Conservation (phyloP, 1,140 invertebrate genomes). For the Drosophila biarmipes region DNA sequence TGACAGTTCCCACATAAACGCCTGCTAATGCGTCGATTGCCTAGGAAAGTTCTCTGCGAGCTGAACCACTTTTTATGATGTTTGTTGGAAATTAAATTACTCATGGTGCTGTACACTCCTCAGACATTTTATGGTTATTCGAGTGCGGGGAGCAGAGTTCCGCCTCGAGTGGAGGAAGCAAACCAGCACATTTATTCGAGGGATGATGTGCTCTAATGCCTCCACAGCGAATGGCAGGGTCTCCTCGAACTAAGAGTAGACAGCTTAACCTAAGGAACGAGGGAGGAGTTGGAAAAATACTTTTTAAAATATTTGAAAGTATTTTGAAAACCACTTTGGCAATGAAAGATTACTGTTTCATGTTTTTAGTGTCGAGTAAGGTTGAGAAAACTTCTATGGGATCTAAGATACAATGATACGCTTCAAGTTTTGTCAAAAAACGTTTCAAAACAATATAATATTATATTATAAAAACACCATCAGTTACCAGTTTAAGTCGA, state of each 20-base stretch:
- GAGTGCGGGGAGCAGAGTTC: slow-evolving; percentile 11
- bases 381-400: too few species aligned
- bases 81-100: slow-evolving; percentile 30
- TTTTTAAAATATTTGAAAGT: background rate
- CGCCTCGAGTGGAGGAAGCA: slow-evolving; percentile 1
- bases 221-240: background rate
- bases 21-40: slow-evolving; percentile 17
- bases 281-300: background rate
- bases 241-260: background rate
- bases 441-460: too few species aligned
- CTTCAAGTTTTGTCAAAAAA: too few species aligned
- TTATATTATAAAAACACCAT: too few species aligned
- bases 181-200: slow-evolving; percentile 15
- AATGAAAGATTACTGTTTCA: too few species aligned
- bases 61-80: slow-evolving; percentile 13
- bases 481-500: too few species aligned
- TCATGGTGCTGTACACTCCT: slow-evolving; percentile 7
- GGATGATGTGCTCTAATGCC: slow-evolving; percentile 8
- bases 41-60: background rate
- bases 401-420: too few species aligned
- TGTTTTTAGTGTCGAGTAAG: too few species aligned
- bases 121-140: slow-evolving; percentile 16
- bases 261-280: background rate
- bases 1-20: slow-evolving; percentile 4
- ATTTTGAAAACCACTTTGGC: too few species aligned